phyloP scores from a whole-genome alignment of 1,140 invertebrate species.

The Bombus waltoni region DNA sequence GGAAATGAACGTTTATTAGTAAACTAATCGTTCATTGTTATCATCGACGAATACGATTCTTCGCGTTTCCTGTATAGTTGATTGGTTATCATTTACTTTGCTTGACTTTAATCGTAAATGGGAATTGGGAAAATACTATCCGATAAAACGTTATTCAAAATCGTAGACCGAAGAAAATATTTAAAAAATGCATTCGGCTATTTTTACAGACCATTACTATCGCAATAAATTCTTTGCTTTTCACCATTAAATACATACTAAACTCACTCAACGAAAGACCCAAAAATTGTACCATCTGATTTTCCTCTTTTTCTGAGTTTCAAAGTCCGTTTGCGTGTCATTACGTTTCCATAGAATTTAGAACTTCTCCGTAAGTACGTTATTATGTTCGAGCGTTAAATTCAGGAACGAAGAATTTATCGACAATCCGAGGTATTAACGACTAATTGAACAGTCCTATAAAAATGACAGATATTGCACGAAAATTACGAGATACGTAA shows the following conservation, averaged over 20 bases:
- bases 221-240: neutral
- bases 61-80: neutral
- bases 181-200: too few relatives aligned
- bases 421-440: neutral
- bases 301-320: neutral
- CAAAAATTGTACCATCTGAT: neutral
- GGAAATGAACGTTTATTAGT: neutral
- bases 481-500: neutral
- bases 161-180: too few relatives aligned
- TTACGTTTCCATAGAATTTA: neutral
- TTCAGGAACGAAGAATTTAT: neutral
- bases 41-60: neutral
- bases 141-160: neutral
- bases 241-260: neutral
- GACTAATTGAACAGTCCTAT: neutral
- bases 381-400: neutral
- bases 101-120: too few relatives aligned
- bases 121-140: too few relatives aligned
- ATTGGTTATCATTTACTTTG: too few relatives aligned
- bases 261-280: neutral
- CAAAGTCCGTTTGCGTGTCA: neutral
- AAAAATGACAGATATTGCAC: neutral
- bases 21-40: neutral
- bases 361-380: too few relatives aligned
- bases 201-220: neutral